Conservation (phyloP, 2,113 vertebrate genomes). For the Dromas ardeola region DNA sequence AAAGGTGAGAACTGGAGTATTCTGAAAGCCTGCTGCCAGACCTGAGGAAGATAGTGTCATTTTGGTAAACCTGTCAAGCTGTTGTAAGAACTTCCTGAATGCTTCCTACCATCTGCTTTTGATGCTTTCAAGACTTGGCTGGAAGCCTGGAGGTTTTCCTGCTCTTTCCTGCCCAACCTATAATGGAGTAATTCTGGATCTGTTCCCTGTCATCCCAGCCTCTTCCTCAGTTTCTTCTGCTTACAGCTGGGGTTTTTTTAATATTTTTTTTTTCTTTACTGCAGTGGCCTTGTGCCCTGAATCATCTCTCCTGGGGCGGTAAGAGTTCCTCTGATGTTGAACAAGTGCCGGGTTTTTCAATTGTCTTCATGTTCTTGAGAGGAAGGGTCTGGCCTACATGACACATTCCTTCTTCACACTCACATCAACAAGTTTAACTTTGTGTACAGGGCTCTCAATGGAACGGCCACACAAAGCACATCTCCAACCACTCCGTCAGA, state of each 20-base stretch:
- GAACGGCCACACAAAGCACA: neutral
- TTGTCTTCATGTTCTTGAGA: constrained; percentile 76
- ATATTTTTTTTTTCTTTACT: constrained; percentile 65
- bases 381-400: constrained; percentile 79
- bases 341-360: constrained; percentile 67
- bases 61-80: constrained; percentile 72
- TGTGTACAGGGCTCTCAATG: constrained; percentile 35
- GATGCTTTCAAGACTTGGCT: constrained; percentile 79
- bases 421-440: constrained; percentile 78
- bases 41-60: constrained; percentile 60
- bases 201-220: constrained; percentile 76
- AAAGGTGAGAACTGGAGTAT: constrained; percentile 47
- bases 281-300: constrained; percentile 76
- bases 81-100: constrained; percentile 78
- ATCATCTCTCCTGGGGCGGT: constrained; percentile 73
- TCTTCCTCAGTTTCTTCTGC: constrained; percentile 73
- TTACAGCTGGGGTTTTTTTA: constrained; percentile 60
- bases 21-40: constrained; percentile 67
- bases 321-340: constrained; percentile 76
- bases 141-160: constrained; percentile 82
- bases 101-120: constrained; percentile 85
- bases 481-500: neutral
- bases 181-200: constrained; percentile 73
- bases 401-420: constrained; percentile 86
- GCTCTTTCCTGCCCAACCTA: constrained; percentile 79